Evolutionary conservation across 1,140 invertebrate species (phyloP).

Genomic region (Spodoptera frugiperda): DNA sequence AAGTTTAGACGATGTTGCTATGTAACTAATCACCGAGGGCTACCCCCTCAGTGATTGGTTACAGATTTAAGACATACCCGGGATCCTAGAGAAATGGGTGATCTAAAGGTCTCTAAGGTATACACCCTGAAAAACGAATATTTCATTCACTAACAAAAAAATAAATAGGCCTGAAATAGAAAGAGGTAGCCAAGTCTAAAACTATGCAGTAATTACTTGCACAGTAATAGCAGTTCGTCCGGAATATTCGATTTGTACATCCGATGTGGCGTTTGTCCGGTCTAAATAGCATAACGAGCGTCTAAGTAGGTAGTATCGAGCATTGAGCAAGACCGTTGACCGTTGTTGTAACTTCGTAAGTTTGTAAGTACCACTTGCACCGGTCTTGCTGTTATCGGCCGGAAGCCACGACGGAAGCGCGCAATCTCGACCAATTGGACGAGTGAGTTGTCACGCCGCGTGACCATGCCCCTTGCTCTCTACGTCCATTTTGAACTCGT

Average conservation of each 20-base stretch:
- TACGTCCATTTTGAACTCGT: slow-evolving; percentile 49
- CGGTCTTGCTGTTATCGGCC: slow-evolving; percentile 77
- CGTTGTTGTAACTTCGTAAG: slow-evolving; percentile 61
- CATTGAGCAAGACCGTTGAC: slow-evolving; percentile 75
- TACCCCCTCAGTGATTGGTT: too few species aligned
- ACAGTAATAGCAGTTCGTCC: slow-evolving; percentile 22
- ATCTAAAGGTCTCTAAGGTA: too few species aligned
- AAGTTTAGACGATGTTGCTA: too few species aligned
- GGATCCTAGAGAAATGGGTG: too few species aligned
- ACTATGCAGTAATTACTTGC: not conserved
- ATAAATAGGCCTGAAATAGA: not conserved
- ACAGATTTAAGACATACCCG: too few species aligned
- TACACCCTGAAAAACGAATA: too few species aligned
- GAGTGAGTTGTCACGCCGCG: slow-evolving; percentile 71
- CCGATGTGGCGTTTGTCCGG: slow-evolving; percentile 44
- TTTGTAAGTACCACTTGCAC: slow-evolving; percentile 55
- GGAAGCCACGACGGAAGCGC: slow-evolving; percentile 80
- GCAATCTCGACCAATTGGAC: slow-evolving; percentile 85
- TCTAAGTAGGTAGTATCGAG: slow-evolving; percentile 43
- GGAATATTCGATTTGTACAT: slow-evolving; percentile 43
- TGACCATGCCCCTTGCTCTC: slow-evolving; percentile 67
- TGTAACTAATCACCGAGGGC: too few species aligned
- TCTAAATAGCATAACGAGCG: slow-evolving; percentile 49
- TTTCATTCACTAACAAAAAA: not conserved
- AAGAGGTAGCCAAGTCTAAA: not conserved